phyloP scores from a whole-genome alignment of 2,888 invertebrate genomes.

The Oligia latruncula region DNA sequence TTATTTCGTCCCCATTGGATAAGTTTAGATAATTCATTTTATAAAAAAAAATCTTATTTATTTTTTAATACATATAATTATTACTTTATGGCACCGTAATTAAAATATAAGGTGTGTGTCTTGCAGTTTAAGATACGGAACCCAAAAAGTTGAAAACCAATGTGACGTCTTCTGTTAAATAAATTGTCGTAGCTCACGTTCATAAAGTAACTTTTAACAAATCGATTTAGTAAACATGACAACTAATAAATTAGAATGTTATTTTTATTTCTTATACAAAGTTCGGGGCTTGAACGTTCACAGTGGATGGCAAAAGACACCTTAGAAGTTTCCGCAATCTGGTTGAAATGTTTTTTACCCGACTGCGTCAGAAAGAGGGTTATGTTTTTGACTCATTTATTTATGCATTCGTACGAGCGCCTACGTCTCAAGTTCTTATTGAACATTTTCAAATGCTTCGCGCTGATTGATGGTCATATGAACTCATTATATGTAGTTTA shows the following conservation, averaged over 20 bases:
- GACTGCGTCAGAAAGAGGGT: no score
- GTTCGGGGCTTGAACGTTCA: not conserved
- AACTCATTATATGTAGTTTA: not conserved
- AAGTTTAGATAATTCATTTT: not conserved
- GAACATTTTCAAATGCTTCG: not conserved
- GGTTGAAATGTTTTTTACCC: slow-evolving; percentile 6
- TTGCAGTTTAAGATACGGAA: not conserved
- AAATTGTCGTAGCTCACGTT: not conserved
- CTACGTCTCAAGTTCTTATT: not conserved
- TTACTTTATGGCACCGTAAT: not conserved
- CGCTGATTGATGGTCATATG: not conserved
- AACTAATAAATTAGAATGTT: not conserved
- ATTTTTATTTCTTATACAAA: not conserved
- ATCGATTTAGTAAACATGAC: slow-evolving; percentile 13
- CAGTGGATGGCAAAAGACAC: not conserved
- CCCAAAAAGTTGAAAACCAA: not conserved
- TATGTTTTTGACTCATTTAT: slow-evolving; percentile 2
- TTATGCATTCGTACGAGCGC: not conserved
- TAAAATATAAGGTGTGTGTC: not conserved
- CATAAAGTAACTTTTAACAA: not conserved
- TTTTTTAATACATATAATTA: not conserved
- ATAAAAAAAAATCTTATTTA: no score
- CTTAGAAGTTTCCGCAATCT: not conserved
- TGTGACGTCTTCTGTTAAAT: not conserved
- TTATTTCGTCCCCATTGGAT: no score